Percentiles rank a stretch among this genome's conserved stretches.
These are phyloP conservation scores for Neoscelio sp. DNA, from an alignment of 2,888 invertebrate species.

Conservation along the genomic window DNA sequence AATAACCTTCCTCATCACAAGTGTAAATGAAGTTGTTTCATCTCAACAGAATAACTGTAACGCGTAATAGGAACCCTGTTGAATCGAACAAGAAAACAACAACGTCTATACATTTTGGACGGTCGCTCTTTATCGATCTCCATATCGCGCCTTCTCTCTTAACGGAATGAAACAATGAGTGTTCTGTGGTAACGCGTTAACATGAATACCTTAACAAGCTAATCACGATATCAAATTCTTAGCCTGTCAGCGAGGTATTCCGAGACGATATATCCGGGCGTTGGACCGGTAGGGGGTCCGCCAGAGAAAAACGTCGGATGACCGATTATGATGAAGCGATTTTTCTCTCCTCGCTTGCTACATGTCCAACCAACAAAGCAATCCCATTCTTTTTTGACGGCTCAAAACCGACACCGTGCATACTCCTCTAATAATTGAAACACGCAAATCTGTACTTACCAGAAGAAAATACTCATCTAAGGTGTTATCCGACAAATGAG, in stretches of 20 bases:
- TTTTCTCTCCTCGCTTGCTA: constrained; percentile 66
- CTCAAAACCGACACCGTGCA: constrained; percentile 44
- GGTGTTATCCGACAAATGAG: background rate
- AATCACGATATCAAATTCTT: constrained; percentile 83
- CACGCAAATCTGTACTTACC: constrained; percentile 81
- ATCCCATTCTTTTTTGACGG: constrained; percentile 59
- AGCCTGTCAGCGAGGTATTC: constrained; percentile 81
- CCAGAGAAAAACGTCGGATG: constrained; percentile 78
- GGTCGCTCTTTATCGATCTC: constrained; percentile 66
- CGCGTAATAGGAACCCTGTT: constrained; percentile 40
- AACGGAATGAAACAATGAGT: constrained; percentile 71
- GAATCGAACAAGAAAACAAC: constrained; percentile 27
- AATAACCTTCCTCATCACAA: constrained; percentile 3
- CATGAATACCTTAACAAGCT: constrained; percentile 79
- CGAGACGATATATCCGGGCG: constrained; percentile 81
- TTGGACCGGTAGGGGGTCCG: constrained; percentile 76
- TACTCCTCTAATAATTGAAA: constrained; percentile 78
- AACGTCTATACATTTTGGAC: constrained; percentile 36
- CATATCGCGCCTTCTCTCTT: constrained; percentile 67
- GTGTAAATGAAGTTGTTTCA: constrained; percentile 27
- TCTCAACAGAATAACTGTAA: constrained; percentile 40
- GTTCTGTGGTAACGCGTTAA: constrained; percentile 74
- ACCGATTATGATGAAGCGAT: constrained; percentile 83
- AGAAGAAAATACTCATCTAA: background rate
- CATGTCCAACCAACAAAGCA: constrained; percentile 72